Percentiles rank a stretch among this genome's conserved stretches.
These are phyloP conservation scores for Indicator maculatus DNA, from an alignment of 2,113 vertebrate species.

Conservation along the genomic window DNA sequence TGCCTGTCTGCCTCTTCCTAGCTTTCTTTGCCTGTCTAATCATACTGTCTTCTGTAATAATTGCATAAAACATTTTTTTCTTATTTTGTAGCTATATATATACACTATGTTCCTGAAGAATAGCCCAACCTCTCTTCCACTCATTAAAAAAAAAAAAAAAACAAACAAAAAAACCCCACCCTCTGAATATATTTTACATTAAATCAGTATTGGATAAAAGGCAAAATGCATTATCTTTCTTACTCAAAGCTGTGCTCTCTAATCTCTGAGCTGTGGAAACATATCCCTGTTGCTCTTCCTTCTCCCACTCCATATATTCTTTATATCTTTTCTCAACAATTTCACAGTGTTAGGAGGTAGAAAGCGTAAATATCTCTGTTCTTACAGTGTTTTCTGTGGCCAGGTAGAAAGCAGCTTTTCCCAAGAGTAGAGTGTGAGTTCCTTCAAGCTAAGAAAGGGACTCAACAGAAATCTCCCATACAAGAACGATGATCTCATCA, in stretches of 20 bases:
- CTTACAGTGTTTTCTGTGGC: neutral
- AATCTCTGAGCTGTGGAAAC: neutral
- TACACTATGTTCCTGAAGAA: neutral
- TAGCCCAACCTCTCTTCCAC: neutral
- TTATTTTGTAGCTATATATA: constrained; percentile 4
- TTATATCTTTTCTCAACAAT: neutral
- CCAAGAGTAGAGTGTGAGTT: neutral
- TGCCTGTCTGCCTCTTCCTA: neutral
- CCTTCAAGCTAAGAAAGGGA: neutral
- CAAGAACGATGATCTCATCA: neutral
- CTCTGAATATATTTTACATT: neutral
- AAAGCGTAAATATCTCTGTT: neutral
- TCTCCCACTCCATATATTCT: neutral
- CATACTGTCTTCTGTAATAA: neutral
- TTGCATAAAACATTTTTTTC: constrained; percentile 18
- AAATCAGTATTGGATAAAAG: constrained; percentile 16
- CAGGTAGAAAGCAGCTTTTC: neutral
- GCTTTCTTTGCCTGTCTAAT: constrained; percentile 20
- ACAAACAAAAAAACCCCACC: no score
- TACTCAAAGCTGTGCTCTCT: neutral
- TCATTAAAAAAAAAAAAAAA: neutral
- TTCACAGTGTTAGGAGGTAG: neutral
- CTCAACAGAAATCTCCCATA: neutral
- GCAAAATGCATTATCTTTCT: neutral
- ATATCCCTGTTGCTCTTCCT: neutral